Base-by-base conservation (phyloP, 2,888 invertebrate genomes). In the Trilocha varians region DNA sequence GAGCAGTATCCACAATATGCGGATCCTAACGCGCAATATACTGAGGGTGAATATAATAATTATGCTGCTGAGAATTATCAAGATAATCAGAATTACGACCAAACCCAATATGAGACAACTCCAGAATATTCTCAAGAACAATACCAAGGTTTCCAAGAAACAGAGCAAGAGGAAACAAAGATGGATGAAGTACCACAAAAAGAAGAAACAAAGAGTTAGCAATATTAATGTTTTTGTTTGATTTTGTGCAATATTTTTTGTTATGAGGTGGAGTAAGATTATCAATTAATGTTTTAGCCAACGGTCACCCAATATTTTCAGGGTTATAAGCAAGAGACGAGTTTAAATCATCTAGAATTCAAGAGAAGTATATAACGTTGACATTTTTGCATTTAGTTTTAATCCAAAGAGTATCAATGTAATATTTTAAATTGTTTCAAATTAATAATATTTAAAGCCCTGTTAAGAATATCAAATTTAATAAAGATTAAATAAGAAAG, bases 151-250 rank as follows among this genome's bases (percentile, higher is more conserved):
- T 47, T 50, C 14, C 43, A 53, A 15, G 45, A 46, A 4, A 18
- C 25, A 25, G 25, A 25, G 34, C 43, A 50, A 36, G 37, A 47
- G 38, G 44, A 48, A 43, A 38, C 25, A 37, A 45, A 56, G 39
- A 38, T 41, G 3, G 46, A 37, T 33, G 34, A 40, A 33, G 40
- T 37, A 14, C 25, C 44, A 25, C 62, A 50, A 52, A 61, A 53
- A 49, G 50, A 66, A 60, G 39, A 65, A 70, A 53, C 53, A 57
- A 63, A 78, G 61, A 83, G 82, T 75, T 83, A 83, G 72, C 78
- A 61, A 58, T 46, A 49, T 48, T 47, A 57, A 52, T 50, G 44
- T 53, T 60, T 47, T 46, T 49, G 50, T 50, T 65, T 53, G 43
- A 49, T 58, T 70, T 64, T 47, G 78, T 78, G 78, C 77, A 78